Percentiles rank a stretch among this genome's conserved stretches.
Conservation (phyloP, 2,113 vertebrate genomes). For the Odocoileus virginianus region DNA sequence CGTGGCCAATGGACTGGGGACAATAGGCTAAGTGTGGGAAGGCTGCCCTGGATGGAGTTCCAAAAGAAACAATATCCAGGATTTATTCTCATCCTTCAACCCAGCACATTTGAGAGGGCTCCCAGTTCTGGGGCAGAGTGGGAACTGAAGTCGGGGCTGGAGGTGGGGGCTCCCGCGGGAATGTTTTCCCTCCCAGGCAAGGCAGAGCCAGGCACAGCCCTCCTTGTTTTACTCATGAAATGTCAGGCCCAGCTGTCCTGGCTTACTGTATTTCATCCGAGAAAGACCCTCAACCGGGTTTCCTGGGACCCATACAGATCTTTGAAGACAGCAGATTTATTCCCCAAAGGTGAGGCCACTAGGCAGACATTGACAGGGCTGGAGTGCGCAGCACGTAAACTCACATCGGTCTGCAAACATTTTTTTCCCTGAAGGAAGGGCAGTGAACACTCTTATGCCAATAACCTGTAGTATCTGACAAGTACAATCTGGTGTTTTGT, state of each 20-base stretch:
- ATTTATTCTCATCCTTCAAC: slow-evolving; percentile 39
- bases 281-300: slow-evolving; percentile 26
- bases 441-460: not conserved
- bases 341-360: not conserved
- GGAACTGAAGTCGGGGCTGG: not conserved
- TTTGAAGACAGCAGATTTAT: slow-evolving; percentile 51
- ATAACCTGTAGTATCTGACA: slow-evolving; percentile 13
- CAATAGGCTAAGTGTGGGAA: slow-evolving; percentile 24
- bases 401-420: not conserved
- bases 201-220: slow-evolving; percentile 30
- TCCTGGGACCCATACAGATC: not conserved
- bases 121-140: not conserved
- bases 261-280: slow-evolving; percentile 29
- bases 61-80: not conserved
- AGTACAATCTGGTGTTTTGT: not conserved
- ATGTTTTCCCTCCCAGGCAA: slow-evolving; percentile 22
- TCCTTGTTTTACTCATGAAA: slow-evolving; percentile 32
- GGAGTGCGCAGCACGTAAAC: not conserved
- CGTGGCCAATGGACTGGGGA: not conserved
- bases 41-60: not conserved
- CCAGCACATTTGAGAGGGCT: not conserved
- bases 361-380: not conserved
- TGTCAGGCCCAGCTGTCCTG: slow-evolving; percentile 49
- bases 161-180: not conserved
- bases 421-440: not conserved